These are phyloP conservation scores for Xanthorhoe designata DNA, from an alignment of 2,888 invertebrate species.

Conservation along the genomic window DNA sequence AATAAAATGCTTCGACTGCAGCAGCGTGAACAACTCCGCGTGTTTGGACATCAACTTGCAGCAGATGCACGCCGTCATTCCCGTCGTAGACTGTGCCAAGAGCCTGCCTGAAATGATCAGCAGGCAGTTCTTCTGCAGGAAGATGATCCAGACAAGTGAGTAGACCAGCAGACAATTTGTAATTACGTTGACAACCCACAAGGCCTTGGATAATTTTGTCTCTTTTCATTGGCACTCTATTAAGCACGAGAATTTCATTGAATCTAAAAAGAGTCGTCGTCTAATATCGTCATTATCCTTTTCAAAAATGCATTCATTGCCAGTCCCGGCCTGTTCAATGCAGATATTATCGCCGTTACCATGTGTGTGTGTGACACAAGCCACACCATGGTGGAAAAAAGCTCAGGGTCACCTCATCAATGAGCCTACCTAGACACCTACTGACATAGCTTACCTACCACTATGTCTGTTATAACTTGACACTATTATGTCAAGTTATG, in stretches of 20 bases:
- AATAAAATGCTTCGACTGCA: conserved; percentile 90
- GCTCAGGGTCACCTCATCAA: conserved; percentile 20
- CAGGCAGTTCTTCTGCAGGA: conserved; percentile 87
- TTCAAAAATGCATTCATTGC: conserved; percentile 9
- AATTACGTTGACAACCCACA: too few relatives aligned
- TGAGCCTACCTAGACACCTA: conserved; percentile 1
- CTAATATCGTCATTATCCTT: too few relatives aligned
- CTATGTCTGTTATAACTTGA: conserved; percentile 1
- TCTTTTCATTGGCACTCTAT: too few relatives aligned
- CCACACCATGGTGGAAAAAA: conserved; percentile 2
- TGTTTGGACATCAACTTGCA: conserved; percentile 85
- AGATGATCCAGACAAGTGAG: conserved; percentile 88
- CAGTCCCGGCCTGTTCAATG: conserved; percentile 15
- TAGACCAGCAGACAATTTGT: conserved; percentile 23
- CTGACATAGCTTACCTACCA: background rate
- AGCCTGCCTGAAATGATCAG: conserved; percentile 54
- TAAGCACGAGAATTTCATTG: too few relatives aligned
- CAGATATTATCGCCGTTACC: conserved; percentile 17
- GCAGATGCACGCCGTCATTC: conserved; percentile 79
- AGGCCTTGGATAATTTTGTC: too few relatives aligned
- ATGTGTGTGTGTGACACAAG: background rate
- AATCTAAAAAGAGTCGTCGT: too few relatives aligned
- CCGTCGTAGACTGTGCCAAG: conserved; percentile 67
- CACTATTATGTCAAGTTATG: too few relatives aligned
- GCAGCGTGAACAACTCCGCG: conserved; percentile 87